Percentiles rank a stretch among this genome's conserved stretches.
Conservation (phyloP, 2,113 vertebrate species). For the Macaca nemestrina region DNA sequence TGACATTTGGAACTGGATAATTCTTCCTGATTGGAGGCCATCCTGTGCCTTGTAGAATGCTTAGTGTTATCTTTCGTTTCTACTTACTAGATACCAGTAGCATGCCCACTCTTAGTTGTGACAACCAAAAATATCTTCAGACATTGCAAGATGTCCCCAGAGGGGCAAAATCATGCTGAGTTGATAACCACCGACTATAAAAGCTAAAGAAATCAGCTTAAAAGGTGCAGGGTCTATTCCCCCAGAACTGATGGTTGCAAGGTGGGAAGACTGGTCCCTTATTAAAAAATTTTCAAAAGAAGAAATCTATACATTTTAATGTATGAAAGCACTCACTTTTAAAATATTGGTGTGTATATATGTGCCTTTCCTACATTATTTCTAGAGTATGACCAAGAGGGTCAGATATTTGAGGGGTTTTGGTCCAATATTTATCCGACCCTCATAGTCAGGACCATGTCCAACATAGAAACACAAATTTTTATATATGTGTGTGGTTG, state of each 20-base stretch:
- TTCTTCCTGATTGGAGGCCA: not conserved
- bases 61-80: not conserved
- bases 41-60: not conserved
- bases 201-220: not conserved
- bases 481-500: not conserved
- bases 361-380: not conserved
- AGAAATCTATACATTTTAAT: slow-evolving; percentile 25
- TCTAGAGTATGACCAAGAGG: not conserved
- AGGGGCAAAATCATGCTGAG: not conserved
- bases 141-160: not conserved
- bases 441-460: not conserved
- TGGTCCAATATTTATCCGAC: no score
- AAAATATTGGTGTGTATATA: not conserved
- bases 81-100: not conserved
- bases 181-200: not conserved
- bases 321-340: not conserved
- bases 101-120: not conserved
- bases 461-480: not conserved
- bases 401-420: not conserved
- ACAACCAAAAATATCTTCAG: not conserved
- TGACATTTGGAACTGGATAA: not conserved
- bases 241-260: not conserved
- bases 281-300: not conserved
- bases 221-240: not conserved
- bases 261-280: not conserved